Conservation (phyloP, 2,888 invertebrate genomes). For the Stratiomys singularior region DNA sequence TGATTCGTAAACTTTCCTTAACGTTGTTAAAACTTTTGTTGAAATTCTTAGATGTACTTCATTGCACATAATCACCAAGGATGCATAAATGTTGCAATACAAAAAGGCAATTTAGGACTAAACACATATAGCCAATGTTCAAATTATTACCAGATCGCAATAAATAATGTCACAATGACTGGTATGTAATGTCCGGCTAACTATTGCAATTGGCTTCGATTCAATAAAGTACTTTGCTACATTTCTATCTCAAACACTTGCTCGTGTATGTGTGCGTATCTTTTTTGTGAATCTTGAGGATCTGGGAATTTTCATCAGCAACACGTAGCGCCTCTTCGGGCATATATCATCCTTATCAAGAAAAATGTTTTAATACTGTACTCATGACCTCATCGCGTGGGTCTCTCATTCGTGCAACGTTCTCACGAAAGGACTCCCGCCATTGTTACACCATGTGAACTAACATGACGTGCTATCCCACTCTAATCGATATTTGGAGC, state of each 20-base stretch:
- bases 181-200: too few species aligned
- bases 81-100: too few species aligned
- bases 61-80: too few species aligned
- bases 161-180: too few species aligned
- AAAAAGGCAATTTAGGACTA: too few species aligned
- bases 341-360: background rate
- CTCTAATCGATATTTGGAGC: constrained; percentile 35
- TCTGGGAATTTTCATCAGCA: constrained; percentile 15
- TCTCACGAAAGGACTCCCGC: constrained; percentile 29
- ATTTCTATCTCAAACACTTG: background rate
- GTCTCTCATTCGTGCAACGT: background rate
- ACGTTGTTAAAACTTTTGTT: too few species aligned
- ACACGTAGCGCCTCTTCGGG: constrained; percentile 23
- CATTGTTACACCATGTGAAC: constrained; percentile 1
- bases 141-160: too few species aligned
- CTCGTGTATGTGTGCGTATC: background rate
- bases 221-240: background rate
- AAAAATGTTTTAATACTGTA: background rate
- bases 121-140: too few species aligned
- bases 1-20: background rate
- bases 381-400: constrained; percentile 29
- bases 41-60: too few species aligned
- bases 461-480: constrained; percentile 9
- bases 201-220: too few species aligned
- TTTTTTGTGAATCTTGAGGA: background rate